These are phyloP conservation scores for Pipra filicauda DNA, from an alignment of 2,113 vertebrate genomes.

Conservation along the genomic window DNA sequence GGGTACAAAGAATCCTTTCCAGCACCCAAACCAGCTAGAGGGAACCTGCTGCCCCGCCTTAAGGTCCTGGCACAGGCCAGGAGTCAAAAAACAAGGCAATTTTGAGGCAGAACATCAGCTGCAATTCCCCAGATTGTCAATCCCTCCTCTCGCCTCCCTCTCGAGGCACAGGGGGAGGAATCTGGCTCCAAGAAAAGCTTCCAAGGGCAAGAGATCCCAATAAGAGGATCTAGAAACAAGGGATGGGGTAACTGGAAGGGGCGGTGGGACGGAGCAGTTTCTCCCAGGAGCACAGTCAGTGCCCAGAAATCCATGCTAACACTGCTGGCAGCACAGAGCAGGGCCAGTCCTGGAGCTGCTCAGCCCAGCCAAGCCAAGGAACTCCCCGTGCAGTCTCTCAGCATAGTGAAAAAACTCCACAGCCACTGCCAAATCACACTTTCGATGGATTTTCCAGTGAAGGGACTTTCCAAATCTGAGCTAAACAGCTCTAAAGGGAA, in stretches of 20 bases:
- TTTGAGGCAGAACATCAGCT: not conserved
- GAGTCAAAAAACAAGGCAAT: accelerated
- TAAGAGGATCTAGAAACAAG: not conserved
- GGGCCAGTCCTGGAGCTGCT: not conserved
- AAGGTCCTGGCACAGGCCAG: not conserved
- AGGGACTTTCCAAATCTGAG: not conserved
- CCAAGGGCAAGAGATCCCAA: not conserved
- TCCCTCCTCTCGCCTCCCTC: too few relatives aligned
- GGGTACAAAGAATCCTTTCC: not conserved
- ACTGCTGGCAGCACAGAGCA: not conserved
- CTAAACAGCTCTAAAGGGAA: not conserved
- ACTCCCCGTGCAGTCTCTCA: not conserved
- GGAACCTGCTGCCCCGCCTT: not conserved
- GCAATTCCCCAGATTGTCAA: not conserved
- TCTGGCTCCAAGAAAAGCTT: not conserved
- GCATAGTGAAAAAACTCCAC: not conserved
- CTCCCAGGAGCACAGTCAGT: not conserved
- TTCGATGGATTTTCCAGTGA: not conserved
- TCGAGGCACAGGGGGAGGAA: not conserved
- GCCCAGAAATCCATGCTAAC: accelerated
- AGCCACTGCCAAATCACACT: not conserved
- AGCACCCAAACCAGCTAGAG: not conserved
- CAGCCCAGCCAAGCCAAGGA: not conserved
- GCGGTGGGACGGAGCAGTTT: not conserved
- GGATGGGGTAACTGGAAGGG: not conserved